Base-by-base conservation (phyloP, 1,140 invertebrate genomes). In the Mylabris phalerata region DNA sequence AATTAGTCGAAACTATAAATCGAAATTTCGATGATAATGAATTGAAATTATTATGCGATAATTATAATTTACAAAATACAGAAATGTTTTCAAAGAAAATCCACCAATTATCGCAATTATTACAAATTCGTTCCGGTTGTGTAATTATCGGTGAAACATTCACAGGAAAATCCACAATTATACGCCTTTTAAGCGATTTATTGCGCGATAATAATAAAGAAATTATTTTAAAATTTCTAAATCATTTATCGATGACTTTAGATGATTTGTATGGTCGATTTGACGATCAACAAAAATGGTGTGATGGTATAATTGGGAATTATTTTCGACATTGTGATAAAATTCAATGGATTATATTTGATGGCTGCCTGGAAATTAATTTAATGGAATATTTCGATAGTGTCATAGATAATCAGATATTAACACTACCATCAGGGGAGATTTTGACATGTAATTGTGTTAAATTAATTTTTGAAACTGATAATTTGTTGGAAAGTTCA, bases 331-430 rank as follows among this genome's bases (percentile, higher is more conserved):
- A 85, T 24, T 79, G 84, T 62, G 82, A 80, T 2, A 82, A 87
- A 50, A 78, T 84, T 51, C 93, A 90, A 69, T 86, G 83, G 84
- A 72, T 87, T 11, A 68, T 90, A 4, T 89, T 90, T 66, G 93
- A 96, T 73, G 93, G 93, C 0, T 90, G 92, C 0, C 89, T 95
- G 0, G 92, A 95, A 72, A 87, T 90, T 3, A 84, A 91, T 3
- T 95, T 92, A 92, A 92, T 94, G 64, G 92, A 95, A 73, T 93
- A 93, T 74, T 84, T 95, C 80, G 94, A 94, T 69, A 92, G 90
- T 1, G 88, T 88, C 9, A 67, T 89, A 10, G 86, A 89, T 67
- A 89, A 88, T 67, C 87, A 87, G 69, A 87, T 87, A 60, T 71
- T 85, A 3, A 82, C 79, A 62, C 71, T 89, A 6, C 86, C 83